Evolutionary conservation across 2,113 vertebrate species (phyloP), one percentile per base, ranked within the genome.

Genomic region (Cichladusa arquata): DNA sequence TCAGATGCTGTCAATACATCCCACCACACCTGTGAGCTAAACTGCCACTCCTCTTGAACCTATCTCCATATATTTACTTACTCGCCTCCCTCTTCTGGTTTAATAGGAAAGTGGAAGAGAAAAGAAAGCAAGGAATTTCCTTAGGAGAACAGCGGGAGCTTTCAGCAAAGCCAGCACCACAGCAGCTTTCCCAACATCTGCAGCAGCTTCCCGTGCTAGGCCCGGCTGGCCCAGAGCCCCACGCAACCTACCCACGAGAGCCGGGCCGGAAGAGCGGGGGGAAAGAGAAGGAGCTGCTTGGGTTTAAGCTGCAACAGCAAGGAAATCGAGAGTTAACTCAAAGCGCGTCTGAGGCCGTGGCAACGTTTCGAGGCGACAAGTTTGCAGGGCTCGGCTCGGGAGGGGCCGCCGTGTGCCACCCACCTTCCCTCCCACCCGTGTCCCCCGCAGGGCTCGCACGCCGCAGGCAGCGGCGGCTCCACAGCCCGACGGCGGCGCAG

Each of bases 171-270:
- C 31, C 3, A 69, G 50, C 38, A 12, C 8, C 25, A 25, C 29
- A 31, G 4, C 79, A 60, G 71, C 58, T 77, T 12, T 60, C 14
- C 26, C 45, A 40, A 9, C 2, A 47, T 7, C 31, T 19, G 42
- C 64, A 77, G 50, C 76, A 58, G 64, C 53, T 28, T 8, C 15
- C 9, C 36, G 44, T 19, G 8, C 51, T 9, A 79, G 86, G 86
- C 83, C 86, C 8, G 29, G 5, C 1, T 11, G 54, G 8, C 18
- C 9, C 71, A 1, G 42, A 12, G 42, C 3, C 11, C 50, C 10
- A 0, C 6, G 57, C 11, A 12, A 15, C 17, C 79, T 7, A 18
- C 0, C 51, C 20, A 1, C 58, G 12, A 26, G 34, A 22, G 5
- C 1, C 2, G 8, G n/a, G n/a, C 31, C 19, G 38, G 38, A 51